These are phyloP conservation scores for Agriopis aurantiaria DNA, from an alignment of 2,888 invertebrate species.

Conservation along the genomic window DNA sequence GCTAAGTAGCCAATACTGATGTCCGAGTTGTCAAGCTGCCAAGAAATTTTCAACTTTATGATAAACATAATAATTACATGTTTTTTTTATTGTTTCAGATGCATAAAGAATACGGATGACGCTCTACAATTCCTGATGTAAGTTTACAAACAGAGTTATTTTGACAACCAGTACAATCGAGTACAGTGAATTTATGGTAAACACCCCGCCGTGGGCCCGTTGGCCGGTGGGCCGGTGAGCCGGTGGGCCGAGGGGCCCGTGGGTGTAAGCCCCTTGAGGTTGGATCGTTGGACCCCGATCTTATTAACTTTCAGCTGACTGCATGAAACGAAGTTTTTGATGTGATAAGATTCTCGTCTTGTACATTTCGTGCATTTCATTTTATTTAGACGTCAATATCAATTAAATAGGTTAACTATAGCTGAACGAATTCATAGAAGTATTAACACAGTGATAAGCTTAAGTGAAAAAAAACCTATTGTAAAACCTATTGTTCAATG, in stretches of 20 bases:
- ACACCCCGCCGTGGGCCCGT: slow-evolving; percentile 4
- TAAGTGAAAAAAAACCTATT: too few species aligned
- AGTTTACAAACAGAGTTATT: slow-evolving; percentile 31
- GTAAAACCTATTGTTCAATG: too few species aligned
- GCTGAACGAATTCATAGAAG: too few species aligned
- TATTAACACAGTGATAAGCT: too few species aligned
- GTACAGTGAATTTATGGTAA: slow-evolving; percentile 21
- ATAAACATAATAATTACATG: neutral
- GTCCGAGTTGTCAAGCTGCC: too few species aligned
- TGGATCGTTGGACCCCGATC: slow-evolving; percentile 34
- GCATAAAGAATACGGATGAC: slow-evolving; percentile 66
- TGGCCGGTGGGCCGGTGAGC: neutral
- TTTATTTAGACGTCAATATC: neutral
- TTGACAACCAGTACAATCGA: slow-evolving; percentile 7
- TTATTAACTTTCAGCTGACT: slow-evolving; percentile 49
- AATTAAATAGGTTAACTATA: too few species aligned
- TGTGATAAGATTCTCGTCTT: slow-evolving; percentile 12
- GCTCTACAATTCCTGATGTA: slow-evolving; percentile 45
- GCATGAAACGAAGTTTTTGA: slow-evolving; percentile 16
- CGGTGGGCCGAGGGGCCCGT: slow-evolving; percentile 8
- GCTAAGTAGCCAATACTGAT: too few species aligned
- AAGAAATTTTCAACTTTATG: too few species aligned
- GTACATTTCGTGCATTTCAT: neutral
- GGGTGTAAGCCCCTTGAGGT: slow-evolving; percentile 31
- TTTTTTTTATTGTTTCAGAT: slow-evolving; percentile 63